A percentile compares a stretch with the other conserved stretches of the same genome.
phyloP scores from a whole-genome alignment of 2,888 invertebrate species.

The Drosophila testacea region DNA sequence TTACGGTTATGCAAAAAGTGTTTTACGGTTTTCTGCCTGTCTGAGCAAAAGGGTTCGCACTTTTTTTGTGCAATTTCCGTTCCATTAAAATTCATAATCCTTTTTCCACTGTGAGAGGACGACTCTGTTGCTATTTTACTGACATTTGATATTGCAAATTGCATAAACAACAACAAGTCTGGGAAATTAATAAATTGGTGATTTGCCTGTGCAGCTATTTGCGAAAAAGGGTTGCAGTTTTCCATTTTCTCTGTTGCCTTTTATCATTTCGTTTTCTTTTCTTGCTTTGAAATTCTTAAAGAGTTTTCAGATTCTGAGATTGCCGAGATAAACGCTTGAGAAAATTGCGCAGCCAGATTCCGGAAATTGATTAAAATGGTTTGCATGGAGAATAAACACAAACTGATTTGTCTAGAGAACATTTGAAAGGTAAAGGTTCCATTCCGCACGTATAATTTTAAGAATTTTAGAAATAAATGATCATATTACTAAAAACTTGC shows the following conservation, averaged over 20 bases:
- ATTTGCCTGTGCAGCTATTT: conserved; percentile 33
- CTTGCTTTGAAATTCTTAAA: conserved; percentile 21
- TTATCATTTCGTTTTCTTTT: conserved; percentile 12
- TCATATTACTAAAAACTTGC: too few relatives aligned
- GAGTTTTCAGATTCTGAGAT: conserved; percentile 30
- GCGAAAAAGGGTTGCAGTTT: conserved; percentile 59
- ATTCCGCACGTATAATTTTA: too few relatives aligned
- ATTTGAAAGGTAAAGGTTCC: too few relatives aligned
- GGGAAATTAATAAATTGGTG: conserved; percentile 73
- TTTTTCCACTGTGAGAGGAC: conserved; percentile 34
- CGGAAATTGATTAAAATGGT: conserved; percentile 25
- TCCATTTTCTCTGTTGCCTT: conserved; percentile 5
- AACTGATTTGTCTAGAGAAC: too few relatives aligned
- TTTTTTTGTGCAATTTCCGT: conserved; percentile 20
- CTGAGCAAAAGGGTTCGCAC: conserved; percentile 60
- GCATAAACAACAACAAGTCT: conserved; percentile 66
- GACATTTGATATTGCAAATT: conserved; percentile 77
- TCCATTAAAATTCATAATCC: conserved; percentile 66
- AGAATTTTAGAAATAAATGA: too few relatives aligned
- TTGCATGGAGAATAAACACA: not conserved
- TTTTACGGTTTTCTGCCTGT: conserved; percentile 72
- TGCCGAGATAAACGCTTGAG: conserved; percentile 29
- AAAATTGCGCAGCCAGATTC: conserved; percentile 26
- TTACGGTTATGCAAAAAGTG: conserved; percentile 53
- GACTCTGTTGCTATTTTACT: conserved; percentile 48